A percentile compares a stretch with the other conserved stretches of the same genome.
Evolutionary conservation across 1,140 invertebrate genomes (phyloP).

Genomic region (Brachionus sp.): DNA sequence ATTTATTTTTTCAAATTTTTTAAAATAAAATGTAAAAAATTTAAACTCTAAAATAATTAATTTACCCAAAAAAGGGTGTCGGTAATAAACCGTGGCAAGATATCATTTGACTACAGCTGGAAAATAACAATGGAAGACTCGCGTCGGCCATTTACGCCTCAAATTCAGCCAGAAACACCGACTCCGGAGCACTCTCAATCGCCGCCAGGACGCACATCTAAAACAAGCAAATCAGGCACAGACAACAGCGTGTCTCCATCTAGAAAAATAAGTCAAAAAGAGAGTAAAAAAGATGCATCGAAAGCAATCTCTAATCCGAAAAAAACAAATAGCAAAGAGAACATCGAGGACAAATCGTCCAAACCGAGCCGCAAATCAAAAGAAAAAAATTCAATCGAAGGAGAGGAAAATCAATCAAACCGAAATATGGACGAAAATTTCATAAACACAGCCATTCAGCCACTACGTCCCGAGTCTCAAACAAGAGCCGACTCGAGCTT

Average conservation of each 20-base stretch:
- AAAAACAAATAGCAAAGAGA: conserved; percentile 21
- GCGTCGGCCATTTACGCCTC: conserved; percentile 48
- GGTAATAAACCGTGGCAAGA: conserved; percentile 54
- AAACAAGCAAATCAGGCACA: conserved; percentile 12
- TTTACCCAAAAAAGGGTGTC: conserved; percentile 50
- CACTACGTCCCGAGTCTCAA: neutral
- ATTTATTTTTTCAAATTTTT: neutral
- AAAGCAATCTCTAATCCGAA: neutral
- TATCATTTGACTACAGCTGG: conserved; percentile 57
- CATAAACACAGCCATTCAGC: conserved; percentile 16
- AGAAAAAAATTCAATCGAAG: conserved; percentile 1
- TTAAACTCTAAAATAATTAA: conserved; percentile 1
- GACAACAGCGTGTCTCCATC: conserved; percentile 23
- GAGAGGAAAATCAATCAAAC: neutral
- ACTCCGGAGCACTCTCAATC: conserved; percentile 39
- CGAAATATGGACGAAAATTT: neutral
- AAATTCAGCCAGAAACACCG: conserved; percentile 17
- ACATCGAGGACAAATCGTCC: neutral
- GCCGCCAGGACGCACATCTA: conserved; percentile 20
- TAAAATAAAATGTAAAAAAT: neutral
- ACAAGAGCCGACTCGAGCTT: neutral
- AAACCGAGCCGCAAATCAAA: conserved; percentile 3
- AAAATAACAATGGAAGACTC: conserved; percentile 57
- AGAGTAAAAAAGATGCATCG: neutral
- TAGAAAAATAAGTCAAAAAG: neutral